These are phyloP conservation scores for Athalia circularis DNA, from an alignment of 2,888 invertebrate genomes.

Conservation along the genomic window DNA sequence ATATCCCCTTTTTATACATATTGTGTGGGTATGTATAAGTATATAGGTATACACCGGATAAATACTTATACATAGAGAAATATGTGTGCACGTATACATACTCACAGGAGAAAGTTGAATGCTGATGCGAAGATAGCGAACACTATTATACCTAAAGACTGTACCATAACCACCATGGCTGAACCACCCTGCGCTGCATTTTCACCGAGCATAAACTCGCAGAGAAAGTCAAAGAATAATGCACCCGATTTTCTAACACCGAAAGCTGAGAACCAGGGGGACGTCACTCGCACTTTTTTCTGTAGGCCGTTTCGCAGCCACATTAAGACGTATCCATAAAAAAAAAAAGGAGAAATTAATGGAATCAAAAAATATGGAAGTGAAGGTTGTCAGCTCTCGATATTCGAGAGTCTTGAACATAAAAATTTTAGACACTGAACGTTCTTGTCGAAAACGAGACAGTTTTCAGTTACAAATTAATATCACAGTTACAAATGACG, in stretches of 20 bases:
- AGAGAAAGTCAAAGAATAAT: conserved; percentile 30
- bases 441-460: too few species aligned
- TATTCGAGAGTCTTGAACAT: too few species aligned
- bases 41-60: conserved; percentile 23
- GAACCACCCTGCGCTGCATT: too few species aligned
- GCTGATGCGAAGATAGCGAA: conserved; percentile 51
- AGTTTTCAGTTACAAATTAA: too few species aligned
- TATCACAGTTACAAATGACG: too few species aligned
- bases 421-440: too few species aligned
- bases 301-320: background rate
- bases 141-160: conserved; percentile 45
- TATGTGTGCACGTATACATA: background rate
- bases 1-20: conserved; percentile 57
- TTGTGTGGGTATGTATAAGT: background rate
- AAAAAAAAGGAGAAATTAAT: too few species aligned
- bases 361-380: too few species aligned
- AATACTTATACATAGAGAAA: background rate
- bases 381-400: too few species aligned
- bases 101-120: conserved; percentile 42
- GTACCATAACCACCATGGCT: conserved; percentile 32
- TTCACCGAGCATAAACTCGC: conserved; percentile 18
- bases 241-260: background rate
- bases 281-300: background rate
- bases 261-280: too few species aligned
- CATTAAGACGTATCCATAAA: too few species aligned